Evolutionary conservation across 2,113 vertebrate genomes (phyloP).

Genomic region (Helogale parvula): DNA sequence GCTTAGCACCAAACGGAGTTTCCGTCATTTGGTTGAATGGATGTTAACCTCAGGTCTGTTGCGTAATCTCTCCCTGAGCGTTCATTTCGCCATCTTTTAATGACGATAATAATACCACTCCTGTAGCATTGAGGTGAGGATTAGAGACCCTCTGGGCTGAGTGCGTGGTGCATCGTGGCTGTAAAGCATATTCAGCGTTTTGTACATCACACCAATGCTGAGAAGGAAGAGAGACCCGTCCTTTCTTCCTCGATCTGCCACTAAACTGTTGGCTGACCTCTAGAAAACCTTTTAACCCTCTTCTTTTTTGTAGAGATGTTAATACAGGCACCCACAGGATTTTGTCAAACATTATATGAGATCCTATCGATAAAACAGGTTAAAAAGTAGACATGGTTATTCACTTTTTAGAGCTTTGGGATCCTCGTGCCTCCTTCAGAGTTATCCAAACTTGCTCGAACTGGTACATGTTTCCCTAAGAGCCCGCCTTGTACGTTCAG

Average conservation of each 20-base stretch:
- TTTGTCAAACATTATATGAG: neutral
- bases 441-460: neutral
- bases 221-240: neutral
- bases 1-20: neutral
- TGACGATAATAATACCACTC: neutral
- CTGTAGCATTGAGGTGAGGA: neutral
- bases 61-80: neutral
- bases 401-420: neutral
- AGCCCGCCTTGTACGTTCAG: neutral
- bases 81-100: neutral
- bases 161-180: accelerated
- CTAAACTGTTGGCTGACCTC: neutral
- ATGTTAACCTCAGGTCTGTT: neutral
- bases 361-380: neutral
- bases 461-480: neutral
- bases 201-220: neutral
- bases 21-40: neutral
- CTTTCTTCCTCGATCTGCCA: neutral
- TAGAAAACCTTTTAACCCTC: neutral
- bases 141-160: neutral
- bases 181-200: neutral
- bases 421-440: neutral
- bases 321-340: neutral
- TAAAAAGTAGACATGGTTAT: neutral
- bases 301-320: neutral